These are phyloP conservation scores for Lepidostoma basale DNA, from an alignment of 1,140 invertebrate genomes.

Conservation along the genomic window DNA sequence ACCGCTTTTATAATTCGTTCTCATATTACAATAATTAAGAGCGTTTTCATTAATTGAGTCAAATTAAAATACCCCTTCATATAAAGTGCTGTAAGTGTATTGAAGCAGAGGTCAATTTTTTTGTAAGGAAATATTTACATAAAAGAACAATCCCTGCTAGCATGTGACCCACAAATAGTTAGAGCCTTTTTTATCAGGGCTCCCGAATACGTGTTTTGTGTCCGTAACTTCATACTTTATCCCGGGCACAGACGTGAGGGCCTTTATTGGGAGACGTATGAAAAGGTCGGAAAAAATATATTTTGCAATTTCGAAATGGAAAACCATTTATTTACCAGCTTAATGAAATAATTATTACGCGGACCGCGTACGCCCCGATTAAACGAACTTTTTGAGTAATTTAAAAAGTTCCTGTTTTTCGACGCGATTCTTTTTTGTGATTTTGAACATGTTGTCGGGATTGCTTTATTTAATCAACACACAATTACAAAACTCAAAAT, in stretches of 20 bases:
- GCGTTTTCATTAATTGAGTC: too few species aligned
- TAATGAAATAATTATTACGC: constrained; percentile 18
- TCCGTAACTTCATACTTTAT: constrained; percentile 9
- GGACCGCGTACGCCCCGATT: neutral
- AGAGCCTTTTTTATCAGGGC: constrained; percentile 8
- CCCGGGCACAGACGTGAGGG: neutral
- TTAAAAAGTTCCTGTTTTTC: neutral
- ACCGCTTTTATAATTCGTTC: too few species aligned
- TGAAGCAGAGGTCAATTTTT: neutral
- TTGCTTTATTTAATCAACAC: neutral
- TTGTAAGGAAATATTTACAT: constrained; percentile 14
- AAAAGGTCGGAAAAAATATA: constrained; percentile 6
- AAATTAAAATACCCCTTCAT: too few species aligned
- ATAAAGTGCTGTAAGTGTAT: too few species aligned
- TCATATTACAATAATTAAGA: too few species aligned
- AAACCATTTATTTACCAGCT: constrained; percentile 17
- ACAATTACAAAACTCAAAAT: neutral
- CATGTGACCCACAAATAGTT: constrained; percentile 2
- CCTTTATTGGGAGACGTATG: constrained; percentile 7
- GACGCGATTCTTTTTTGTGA: neutral
- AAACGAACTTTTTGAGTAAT: neutral
- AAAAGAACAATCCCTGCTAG: constrained; percentile 4
- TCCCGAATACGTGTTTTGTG: constrained; percentile 19
- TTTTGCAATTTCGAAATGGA: neutral
- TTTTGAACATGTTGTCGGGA: neutral